phyloP scores from a whole-genome alignment of 1,140 invertebrate species.

The Ceratoteleas bidentatus region DNA sequence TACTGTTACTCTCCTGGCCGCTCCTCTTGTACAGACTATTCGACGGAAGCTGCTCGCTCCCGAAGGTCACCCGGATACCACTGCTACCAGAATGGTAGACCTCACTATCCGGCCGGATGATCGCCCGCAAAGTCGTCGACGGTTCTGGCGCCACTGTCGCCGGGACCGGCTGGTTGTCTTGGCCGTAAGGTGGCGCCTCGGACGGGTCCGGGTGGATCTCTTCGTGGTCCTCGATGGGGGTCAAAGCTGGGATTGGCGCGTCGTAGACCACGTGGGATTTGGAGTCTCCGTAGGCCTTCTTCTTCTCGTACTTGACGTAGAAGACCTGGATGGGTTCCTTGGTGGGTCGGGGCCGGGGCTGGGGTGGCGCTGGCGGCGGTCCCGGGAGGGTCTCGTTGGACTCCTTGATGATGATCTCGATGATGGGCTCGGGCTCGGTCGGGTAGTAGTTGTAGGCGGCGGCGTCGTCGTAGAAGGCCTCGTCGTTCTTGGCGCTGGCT shows the following conservation, averaged over 20 bases:
- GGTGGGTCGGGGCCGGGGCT: constrained; percentile 83
- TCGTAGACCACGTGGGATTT: constrained; percentile 89
- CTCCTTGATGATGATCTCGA: constrained; percentile 95
- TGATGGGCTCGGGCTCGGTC: constrained; percentile 92
- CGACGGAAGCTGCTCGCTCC: constrained; percentile 82
- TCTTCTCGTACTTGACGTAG: constrained; percentile 94
- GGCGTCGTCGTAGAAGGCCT: constrained; percentile 77
- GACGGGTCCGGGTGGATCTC: constrained; percentile 81
- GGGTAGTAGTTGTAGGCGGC: constrained; percentile 83
- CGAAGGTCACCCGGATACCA: constrained; percentile 89
- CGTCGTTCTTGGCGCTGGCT: constrained; percentile 81
- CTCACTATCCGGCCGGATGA: constrained; percentile 92
- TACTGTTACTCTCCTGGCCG: constrained; percentile 69
- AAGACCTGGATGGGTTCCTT: constrained; percentile 94
- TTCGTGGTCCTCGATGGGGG: constrained; percentile 84
- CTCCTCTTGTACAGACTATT: constrained; percentile 80
- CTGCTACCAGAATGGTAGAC: constrained; percentile 87
- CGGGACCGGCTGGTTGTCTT: constrained; percentile 73
- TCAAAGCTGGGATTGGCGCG: constrained; percentile 86
- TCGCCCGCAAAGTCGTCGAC: constrained; percentile 89
- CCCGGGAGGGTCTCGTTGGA: constrained; percentile 90
- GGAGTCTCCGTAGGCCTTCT: constrained; percentile 81
- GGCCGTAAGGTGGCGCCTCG: constrained; percentile 75
- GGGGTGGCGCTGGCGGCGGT: constrained; percentile 82
- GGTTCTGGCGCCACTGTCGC: constrained; percentile 74